Base-by-base conservation (phyloP, 1,140 invertebrate species). In the Dreissena rostriformis region DNA sequence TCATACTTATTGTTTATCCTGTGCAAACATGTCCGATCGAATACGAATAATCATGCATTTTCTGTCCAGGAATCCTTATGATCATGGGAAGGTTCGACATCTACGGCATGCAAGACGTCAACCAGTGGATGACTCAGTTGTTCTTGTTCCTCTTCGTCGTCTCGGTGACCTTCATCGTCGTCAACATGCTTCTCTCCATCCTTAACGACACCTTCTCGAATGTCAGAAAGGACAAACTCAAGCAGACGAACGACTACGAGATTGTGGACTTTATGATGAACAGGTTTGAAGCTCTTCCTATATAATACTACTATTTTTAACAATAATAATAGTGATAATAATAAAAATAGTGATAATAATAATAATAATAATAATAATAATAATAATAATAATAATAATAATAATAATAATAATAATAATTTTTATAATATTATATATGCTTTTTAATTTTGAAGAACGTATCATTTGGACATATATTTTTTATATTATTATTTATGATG, bases 231-330 rank as follows among this genome's bases (percentile, higher is more conserved):
- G 96, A 97, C 91, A 94, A 96, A 63, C 93, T 94, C n/a, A 93
- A 94, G 39, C 94, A 95, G 77, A 93, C 93, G 26, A 95, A 96
- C 87, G 95, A 96, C 87, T 95, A 96, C 90, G 95, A 96, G 90
- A 95, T 96, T 88, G 94, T 94, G 2, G 94, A 95, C 86, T 95
- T 95, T 89, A 94, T 95, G 88, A 91, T 95, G 82, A 73, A 72
- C 84, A 77, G 82, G 82, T 84, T 63, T 4, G 55, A 52, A 49
- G 8, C 8, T 5, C 2, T 39, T 5, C 2, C 2, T 5, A 39
- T 39, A 39, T 39, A 5, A 39, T 39, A 39, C 39, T 39, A 39
- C 2, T 39, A 39, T 5, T 39, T 39, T 39, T 39, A 39, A 39
- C 8, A 39, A 39, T 39, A 39, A 39, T 39, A 39, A 39, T 39